Conservation (phyloP, 2,113 vertebrate species). For the Barbus barbus region DNA sequence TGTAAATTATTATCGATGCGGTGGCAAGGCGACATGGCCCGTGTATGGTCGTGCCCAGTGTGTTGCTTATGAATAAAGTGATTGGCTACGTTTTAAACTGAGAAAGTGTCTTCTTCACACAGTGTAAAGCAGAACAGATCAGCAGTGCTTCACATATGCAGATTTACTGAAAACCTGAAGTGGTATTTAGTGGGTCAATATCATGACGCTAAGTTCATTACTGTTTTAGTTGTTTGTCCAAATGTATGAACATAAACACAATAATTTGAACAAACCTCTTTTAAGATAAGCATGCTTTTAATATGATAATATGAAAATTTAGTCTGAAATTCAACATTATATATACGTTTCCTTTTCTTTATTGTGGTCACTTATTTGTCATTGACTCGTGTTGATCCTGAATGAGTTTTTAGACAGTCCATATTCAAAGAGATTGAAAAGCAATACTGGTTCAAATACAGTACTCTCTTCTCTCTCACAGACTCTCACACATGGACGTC, state of each 20-base stretch:
- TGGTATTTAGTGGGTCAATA: neutral
- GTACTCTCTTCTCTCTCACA: neutral
- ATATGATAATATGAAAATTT: neutral
- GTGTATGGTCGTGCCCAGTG: constrained; percentile 33
- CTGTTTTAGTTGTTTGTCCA: neutral
- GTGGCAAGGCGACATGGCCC: constrained; percentile 29
- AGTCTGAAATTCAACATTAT: neutral
- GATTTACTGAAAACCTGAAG: neutral
- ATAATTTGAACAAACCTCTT: neutral
- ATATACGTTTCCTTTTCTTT: neutral
- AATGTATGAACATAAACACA: neutral
- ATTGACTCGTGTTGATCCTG: neutral
- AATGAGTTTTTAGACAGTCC: neutral
- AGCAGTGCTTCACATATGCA: neutral
- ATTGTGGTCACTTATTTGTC: neutral
- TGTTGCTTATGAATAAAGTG: constrained; percentile 58
- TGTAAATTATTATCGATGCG: constrained; percentile 62
- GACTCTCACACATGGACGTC: constrained; percentile 25
- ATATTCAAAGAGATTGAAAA: constrained; percentile 35
- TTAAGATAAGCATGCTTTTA: neutral
- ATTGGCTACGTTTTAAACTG: constrained; percentile 52
- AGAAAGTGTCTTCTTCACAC: neutral
- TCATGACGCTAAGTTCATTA: neutral
- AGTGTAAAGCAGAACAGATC: neutral
- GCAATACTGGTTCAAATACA: constrained; percentile 33